Base-by-base conservation (phyloP, 1,140 invertebrate species). In the Aphelenchoides besseyi region DNA sequence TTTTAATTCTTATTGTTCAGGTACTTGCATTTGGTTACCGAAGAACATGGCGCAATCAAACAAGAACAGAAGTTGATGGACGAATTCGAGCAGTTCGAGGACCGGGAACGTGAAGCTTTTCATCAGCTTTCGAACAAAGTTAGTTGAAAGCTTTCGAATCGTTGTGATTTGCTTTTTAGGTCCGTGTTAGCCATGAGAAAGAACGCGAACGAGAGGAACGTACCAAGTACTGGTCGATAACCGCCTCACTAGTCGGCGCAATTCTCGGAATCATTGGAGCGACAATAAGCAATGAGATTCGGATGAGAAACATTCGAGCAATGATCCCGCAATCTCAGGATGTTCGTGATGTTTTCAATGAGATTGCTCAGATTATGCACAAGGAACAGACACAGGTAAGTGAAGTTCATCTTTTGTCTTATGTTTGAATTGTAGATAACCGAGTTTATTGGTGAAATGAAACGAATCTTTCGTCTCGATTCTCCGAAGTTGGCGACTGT, bases 221-320 rank as follows among this genome's bases (percentile, higher is more conserved):
- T 74, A 91, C 90, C 68, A 91, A 91, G 83, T 91, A 91, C 79
- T 91, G 90, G 90, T 90, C 90, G 63, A 87, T 91, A 55, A 89
- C 90, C 26, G 90, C 89, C 16, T 91, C 90, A 2, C 85, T 91
- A 74, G 82, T 90, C 52, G 90, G 90, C 23, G 90, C 90, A 32
- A 82, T 89, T 0, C 86, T 91, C 3, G 90, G 90, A 23, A 89
- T 91, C 72, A 80, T 89, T 2, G 90, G 89, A 32, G 89, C 88
- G 2, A 88, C 89, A 2, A 85, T 90, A 30, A 90, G 89, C 78
- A 90, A 90, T 76, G 85, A 87, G 64, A 81, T 89, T 18, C 88
- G 89, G 79, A 90, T 90, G 89, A 86, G 86, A 59, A 89, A 90
- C 84, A 86, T 90, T 59, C 82, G 88, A 26, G 86, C 87, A 30